Evolutionary conservation across 1,140 invertebrate genomes (phyloP).

Genomic region (Caenorhabditis elegans): WBcel235 BX284602.5:14574501-14575000

Average conservation of each 20-base stretch:
- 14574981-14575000: conserved; percentile 11
- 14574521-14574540: neutral
- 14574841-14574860: neutral
- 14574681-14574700: conserved; percentile 34
- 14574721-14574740: conserved; percentile 34
- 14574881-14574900: neutral
- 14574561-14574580: neutral
- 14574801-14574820: neutral
- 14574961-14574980: conserved; percentile 1
- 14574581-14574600: neutral
- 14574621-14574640: neutral
- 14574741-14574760: conserved; percentile 2
- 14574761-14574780: conserved; percentile 6
- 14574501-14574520: neutral
- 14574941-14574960: neutral
- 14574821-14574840: neutral
- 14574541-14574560: neutral
- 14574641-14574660: conserved; percentile 11
- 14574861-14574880: neutral
- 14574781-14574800: neutral
- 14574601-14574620: neutral
- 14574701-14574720: conserved; percentile 39
- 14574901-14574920: neutral
- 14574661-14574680: conserved; percentile 4
- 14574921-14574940: neutral